phyloP scores from a whole-genome alignment of 37 sponge, comb jelly and placozoan genomes.

The Halisarca cf. caerulea region DNA sequence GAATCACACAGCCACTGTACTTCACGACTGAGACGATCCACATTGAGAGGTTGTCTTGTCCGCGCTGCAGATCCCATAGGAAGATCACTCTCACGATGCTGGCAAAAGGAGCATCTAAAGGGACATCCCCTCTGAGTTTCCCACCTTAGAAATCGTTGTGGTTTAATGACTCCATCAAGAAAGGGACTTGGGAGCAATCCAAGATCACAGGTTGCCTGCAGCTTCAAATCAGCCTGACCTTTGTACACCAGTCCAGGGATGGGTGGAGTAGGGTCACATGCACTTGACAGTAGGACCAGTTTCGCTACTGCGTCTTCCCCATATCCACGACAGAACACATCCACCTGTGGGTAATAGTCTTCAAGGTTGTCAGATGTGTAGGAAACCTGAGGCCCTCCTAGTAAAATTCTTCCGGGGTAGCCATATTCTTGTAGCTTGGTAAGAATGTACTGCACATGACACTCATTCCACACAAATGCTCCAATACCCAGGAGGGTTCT shows the following conservation, averaged over 20 bases:
- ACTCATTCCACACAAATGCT: conserved; percentile 19
- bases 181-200: conserved; percentile 25
- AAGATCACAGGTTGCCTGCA: conserved; percentile 24
- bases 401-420: conserved; percentile 25
- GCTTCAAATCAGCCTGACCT: conserved; percentile 9
- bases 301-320: conserved; percentile 28
- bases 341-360: conserved; percentile 14
- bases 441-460: neutral
- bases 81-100: conserved; percentile 26
- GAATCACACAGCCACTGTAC: neutral
- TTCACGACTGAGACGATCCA: neutral
- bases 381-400: conserved; percentile 32
- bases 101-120: conserved; percentile 26
- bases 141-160: conserved; percentile 16
- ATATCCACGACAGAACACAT: conserved; percentile 38
- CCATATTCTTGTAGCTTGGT: neutral
- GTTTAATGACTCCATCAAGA: conserved; percentile 6
- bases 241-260: conserved; percentile 27
- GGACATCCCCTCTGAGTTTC: conserved; percentile 26
- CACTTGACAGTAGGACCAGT: neutral
- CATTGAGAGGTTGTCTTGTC: neutral
- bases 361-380: neutral
- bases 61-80: conserved; percentile 1
- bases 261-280: neutral
- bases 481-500: neutral